Conservation (phyloP, 2,113 vertebrate species). For the Madoqua kirkii region DNA sequence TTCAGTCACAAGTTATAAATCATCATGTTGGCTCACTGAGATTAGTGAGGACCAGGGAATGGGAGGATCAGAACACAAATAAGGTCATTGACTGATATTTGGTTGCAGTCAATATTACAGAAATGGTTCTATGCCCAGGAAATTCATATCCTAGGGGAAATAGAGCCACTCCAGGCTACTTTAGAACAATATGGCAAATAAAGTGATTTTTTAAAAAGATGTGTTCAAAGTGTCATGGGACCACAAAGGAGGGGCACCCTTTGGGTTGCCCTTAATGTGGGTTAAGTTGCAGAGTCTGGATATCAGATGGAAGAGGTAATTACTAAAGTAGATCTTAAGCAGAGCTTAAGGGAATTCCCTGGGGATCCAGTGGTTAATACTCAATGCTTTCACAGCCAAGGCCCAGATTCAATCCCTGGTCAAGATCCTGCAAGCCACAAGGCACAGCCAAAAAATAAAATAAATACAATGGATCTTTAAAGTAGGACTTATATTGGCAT, state of each 20-base stretch:
- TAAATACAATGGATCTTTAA: slow-evolving; percentile 5
- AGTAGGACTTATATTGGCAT: background rate
- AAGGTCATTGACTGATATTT: background rate
- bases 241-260: background rate
- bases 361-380: background rate
- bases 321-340: background rate
- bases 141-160: background rate
- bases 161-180: background rate
- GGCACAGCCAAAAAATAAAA: background rate
- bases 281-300: background rate
- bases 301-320: background rate
- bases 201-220: background rate
- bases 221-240: background rate
- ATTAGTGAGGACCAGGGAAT: background rate
- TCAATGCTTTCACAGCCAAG: background rate
- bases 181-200: background rate
- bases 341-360: background rate
- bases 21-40: background rate
- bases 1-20: slow-evolving; percentile 28
- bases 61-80: background rate
- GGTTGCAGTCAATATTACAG: background rate
- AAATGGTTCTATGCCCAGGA: slow-evolving; percentile 10
- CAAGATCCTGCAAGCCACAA: background rate
- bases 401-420: background rate
- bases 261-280: background rate